Evolutionary conservation across 2,113 vertebrate genomes (phyloP).

Genomic region (Geococcyx californianus): DNA sequence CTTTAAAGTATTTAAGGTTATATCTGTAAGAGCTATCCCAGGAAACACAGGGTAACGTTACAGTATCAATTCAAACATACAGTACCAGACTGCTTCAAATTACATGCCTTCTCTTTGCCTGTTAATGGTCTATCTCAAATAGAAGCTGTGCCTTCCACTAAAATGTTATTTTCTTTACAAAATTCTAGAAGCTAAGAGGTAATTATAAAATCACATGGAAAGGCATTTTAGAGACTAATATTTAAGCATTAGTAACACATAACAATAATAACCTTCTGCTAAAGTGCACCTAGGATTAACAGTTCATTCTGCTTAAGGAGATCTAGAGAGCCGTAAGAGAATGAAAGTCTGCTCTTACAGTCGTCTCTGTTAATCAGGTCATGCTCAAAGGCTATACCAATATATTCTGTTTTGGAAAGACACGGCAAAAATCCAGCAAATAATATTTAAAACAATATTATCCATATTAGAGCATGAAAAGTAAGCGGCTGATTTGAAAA

Average conservation of each 20-base stretch:
- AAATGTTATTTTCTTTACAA: not conserved
- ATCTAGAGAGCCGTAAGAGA: not conserved
- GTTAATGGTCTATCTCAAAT: not conserved
- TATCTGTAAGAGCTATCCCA: not conserved
- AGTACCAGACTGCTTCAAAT: not conserved
- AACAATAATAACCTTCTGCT: slow-evolving; percentile 28
- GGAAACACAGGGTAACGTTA: not conserved
- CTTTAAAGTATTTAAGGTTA: not conserved
- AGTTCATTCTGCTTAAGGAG: slow-evolving; percentile 39
- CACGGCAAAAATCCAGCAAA: not conserved
- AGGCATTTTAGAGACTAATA: not conserved
- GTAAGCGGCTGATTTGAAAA: not conserved
- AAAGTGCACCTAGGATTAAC: slow-evolving; percentile 31
- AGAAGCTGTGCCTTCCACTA: not conserved
- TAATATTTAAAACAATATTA: not conserved
- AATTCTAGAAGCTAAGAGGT: not conserved
- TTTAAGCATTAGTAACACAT: not conserved
- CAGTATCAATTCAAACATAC: not conserved
- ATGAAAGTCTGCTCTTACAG: slow-evolving; percentile 6
- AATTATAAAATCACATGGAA: not conserved
- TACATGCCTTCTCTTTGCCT: not conserved
- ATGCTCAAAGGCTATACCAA: not conserved
- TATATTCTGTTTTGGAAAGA: not conserved
- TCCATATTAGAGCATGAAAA: not conserved
- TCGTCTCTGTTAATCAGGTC: slow-evolving; percentile 8